These are phyloP conservation scores for Anser brachyrhynchus DNA, from an alignment of 2,113 vertebrate genomes.

Conservation along the genomic window DNA sequence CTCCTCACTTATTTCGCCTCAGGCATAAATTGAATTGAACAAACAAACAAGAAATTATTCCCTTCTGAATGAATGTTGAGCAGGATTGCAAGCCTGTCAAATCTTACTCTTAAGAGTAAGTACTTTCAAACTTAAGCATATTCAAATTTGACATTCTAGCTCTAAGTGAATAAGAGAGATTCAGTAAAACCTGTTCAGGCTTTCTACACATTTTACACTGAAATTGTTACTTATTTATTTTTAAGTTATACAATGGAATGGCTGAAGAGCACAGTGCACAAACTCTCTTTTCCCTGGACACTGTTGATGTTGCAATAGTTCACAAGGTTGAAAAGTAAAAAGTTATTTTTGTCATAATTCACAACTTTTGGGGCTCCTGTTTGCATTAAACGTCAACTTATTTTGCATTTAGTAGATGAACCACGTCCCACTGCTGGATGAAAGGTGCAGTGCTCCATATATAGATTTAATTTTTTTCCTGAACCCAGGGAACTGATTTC, in stretches of 20 bases:
- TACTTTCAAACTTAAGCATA: neutral
- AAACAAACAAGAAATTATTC: neutral
- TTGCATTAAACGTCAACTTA: neutral
- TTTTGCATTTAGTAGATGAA: neutral
- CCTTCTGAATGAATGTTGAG: neutral
- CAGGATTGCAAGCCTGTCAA: neutral
- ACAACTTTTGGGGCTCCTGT: neutral
- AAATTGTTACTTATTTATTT: neutral
- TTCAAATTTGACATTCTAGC: neutral
- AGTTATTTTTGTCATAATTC: neutral
- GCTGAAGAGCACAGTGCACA: neutral
- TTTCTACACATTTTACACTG: neutral
- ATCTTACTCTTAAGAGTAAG: neutral
- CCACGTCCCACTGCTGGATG: neutral
- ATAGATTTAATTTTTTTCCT: neutral
- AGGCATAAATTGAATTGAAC: constrained; percentile 17
- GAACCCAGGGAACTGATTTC: neutral
- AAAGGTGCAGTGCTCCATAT: neutral
- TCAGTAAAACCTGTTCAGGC: neutral
- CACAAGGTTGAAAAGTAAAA: neutral
- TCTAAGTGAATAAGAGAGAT: neutral
- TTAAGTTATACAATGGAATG: neutral
- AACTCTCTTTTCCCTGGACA: neutral
- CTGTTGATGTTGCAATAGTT: neutral
- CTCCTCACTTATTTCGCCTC: constrained; percentile 43